phyloP scores from a whole-genome alignment of 1,140 invertebrate species.

The Lordiphosa stackelbergi region DNA sequence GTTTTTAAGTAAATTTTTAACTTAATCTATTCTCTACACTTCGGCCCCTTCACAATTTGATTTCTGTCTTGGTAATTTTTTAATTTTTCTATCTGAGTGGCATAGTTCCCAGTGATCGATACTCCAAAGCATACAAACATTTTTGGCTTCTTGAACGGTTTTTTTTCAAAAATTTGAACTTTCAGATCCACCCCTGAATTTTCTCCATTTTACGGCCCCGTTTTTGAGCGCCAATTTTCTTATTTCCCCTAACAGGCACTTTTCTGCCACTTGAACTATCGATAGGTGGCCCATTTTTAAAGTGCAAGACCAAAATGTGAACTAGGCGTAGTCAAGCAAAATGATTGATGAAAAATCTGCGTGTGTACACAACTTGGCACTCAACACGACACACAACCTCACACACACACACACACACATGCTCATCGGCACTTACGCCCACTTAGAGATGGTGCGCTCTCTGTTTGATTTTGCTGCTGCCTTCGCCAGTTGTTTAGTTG shows the following conservation, averaged over 20 bases:
- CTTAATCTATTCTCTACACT: no score
- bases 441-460: conserved; percentile 52
- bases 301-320: conserved; percentile 51
- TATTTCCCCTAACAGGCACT: background rate
- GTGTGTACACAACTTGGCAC: conserved; percentile 66
- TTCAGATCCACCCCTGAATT: no score
- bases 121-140: no score
- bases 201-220: background rate
- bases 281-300: conserved; percentile 52
- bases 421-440: conserved; percentile 48
- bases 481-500: conserved; percentile 56
- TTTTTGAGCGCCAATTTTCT: conserved; percentile 18
- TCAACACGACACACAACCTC: conserved; percentile 34
- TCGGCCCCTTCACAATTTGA: no score
- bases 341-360: conserved; percentile 68
- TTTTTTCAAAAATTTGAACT: no score
- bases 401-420: conserved; percentile 25
- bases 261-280: conserved; percentile 19
- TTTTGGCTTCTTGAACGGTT: no score
- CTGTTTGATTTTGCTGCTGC: conserved; percentile 40
- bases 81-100: no score
- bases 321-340: conserved; percentile 47
- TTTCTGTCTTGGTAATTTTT: no score
- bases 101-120: no score
- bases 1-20: no score